phyloP scores from a whole-genome alignment of 2,888 invertebrate genomes.

The Cylindroiulus punctatus region DNA sequence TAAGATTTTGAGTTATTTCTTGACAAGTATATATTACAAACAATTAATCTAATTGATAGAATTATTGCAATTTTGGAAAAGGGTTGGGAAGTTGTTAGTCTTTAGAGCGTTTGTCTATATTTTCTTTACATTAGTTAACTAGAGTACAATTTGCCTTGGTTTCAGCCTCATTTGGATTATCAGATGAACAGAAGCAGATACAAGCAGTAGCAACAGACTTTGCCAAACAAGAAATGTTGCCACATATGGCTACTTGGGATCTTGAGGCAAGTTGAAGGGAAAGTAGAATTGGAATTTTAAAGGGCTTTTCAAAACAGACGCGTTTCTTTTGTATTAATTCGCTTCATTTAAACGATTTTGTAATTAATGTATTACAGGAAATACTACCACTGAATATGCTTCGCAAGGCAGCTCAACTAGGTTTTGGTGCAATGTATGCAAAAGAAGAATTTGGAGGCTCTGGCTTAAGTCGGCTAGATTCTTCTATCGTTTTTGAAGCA shows the following conservation, averaged over 20 bases:
- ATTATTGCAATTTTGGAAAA: too few relatives aligned
- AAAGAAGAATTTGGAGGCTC: slow-evolving; percentile 69
- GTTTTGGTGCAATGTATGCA: slow-evolving; percentile 71
- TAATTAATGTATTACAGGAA: slow-evolving; percentile 63
- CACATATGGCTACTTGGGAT: slow-evolving; percentile 71
- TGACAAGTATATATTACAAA: too few relatives aligned
- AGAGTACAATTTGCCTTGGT: background rate
- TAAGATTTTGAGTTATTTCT: too few relatives aligned
- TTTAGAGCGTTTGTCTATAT: background rate
- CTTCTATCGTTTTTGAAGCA: slow-evolving; percentile 72
- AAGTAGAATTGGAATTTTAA: background rate
- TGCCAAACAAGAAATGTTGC: slow-evolving; percentile 70
- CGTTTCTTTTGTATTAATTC: too few relatives aligned
- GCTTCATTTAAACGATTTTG: background rate
- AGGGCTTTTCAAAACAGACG: too few relatives aligned
- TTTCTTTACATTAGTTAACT: background rate
- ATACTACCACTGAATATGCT: slow-evolving; percentile 69
- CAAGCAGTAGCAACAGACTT: slow-evolving; percentile 69
- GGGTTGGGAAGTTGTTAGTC: too few relatives aligned
- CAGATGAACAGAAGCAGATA: slow-evolving; percentile 69
- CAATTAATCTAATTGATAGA: too few relatives aligned
- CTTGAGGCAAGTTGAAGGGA: slow-evolving; percentile 65
- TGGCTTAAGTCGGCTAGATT: slow-evolving; percentile 69
- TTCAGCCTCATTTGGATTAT: slow-evolving; percentile 67
- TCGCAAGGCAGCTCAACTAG: slow-evolving; percentile 69